These are phyloP conservation scores for Netelia virgata DNA, from an alignment of 2,888 invertebrate species.

Conservation along the genomic window DNA sequence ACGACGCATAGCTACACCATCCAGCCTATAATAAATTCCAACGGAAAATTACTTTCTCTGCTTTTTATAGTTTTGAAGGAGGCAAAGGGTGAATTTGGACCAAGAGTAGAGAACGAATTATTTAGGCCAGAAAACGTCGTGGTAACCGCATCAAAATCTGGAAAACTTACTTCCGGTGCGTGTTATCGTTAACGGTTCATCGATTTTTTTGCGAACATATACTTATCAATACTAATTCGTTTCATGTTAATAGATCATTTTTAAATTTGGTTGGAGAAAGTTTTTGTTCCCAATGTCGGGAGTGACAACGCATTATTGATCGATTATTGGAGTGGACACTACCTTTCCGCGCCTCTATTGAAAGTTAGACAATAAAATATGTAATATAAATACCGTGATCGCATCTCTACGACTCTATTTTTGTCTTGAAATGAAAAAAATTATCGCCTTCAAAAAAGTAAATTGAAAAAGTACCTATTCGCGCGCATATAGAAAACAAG, in stretches of 20 bases:
- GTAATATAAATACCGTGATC: too few species aligned
- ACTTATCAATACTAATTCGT: background rate
- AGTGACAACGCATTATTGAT: background rate
- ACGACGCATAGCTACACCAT: background rate
- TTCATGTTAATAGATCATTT: background rate
- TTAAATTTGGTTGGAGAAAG: background rate
- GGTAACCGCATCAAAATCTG: constrained; percentile 23
- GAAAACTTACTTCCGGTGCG: background rate
- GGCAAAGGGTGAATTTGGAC: constrained; percentile 13
- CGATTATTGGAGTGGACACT: constrained; percentile 23
- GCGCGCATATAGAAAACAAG: too few species aligned
- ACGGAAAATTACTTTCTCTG: background rate
- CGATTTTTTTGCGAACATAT: too few species aligned
- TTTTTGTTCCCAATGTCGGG: constrained; percentile 3
- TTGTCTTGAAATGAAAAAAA: too few species aligned
- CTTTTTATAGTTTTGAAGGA: constrained; percentile 32
- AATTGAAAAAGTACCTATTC: too few species aligned
- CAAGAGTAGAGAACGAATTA: background rate
- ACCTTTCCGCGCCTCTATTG: too few species aligned
- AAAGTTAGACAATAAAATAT: too few species aligned
- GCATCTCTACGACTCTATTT: too few species aligned
- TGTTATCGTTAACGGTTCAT: background rate
- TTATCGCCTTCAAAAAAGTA: too few species aligned
- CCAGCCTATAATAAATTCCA: background rate
- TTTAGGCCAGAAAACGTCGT: constrained; percentile 4